Conservation (phyloP, 2,888 invertebrate genomes). For the Ormyrus rosae region DNA sequence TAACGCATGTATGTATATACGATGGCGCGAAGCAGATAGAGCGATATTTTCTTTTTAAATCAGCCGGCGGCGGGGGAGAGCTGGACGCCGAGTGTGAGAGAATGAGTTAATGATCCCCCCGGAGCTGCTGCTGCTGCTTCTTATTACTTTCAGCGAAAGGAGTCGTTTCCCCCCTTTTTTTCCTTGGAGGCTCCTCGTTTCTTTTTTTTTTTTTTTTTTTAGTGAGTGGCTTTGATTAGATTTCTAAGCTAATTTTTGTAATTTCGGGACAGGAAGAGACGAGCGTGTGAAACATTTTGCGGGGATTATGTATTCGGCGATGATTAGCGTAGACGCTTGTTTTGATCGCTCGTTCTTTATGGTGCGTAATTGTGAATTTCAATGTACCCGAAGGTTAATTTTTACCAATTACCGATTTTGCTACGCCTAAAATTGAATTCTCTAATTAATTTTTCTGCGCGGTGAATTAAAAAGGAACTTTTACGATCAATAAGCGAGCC, state of each 20-base stretch:
- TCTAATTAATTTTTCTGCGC: no score
- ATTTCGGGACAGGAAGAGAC: background rate
- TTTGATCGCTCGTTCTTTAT: no score
- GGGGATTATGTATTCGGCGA: no score
- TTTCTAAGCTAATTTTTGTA: conserved; percentile 7
- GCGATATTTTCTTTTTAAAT: no score
- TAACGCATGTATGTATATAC: background rate
- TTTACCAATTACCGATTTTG: no score
- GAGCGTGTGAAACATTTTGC: no score
- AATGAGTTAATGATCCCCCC: conserved; percentile 50
- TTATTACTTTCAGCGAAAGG: conserved; percentile 32
- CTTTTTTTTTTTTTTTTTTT: background rate
- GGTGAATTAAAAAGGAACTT: no score
- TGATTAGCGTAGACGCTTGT: no score
- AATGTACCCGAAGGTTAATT: no score
- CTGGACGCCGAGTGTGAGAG: conserved; percentile 34
- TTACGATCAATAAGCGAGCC: no score
- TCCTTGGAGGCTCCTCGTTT: background rate
- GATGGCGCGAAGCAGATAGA: background rate
- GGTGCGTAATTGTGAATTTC: no score
- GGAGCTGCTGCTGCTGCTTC: background rate
- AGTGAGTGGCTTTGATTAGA: conserved; percentile 8
- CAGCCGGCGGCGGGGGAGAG: background rate
- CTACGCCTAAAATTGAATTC: no score
- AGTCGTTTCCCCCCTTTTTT: conserved; percentile 1